Conservation (phyloP, 2,113 vertebrate genomes). For the Ictidomys tridecemlineatus region DNA sequence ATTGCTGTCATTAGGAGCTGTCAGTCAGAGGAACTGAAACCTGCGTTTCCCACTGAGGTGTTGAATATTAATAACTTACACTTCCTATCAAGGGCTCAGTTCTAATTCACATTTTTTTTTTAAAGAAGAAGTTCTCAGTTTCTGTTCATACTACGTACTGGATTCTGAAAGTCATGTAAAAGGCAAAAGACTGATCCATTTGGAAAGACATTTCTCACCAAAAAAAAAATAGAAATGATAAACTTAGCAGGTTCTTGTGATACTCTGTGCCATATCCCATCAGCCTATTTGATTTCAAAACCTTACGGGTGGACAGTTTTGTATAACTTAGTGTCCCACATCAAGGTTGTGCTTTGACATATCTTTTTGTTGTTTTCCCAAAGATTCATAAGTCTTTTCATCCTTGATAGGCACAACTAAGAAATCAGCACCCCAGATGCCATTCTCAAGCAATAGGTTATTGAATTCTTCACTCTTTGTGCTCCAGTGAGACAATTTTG, state of each 20-base stretch:
- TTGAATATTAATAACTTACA: constrained; percentile 63
- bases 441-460: background rate
- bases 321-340: background rate
- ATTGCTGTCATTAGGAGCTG: constrained; percentile 72
- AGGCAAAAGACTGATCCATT: background rate
- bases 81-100: constrained; percentile 9
- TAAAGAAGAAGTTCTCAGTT: constrained; percentile 3
- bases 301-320: background rate
- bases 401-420: background rate
- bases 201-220: background rate
- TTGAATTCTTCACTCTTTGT: background rate
- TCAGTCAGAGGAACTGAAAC: constrained; percentile 70
- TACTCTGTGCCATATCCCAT: background rate
- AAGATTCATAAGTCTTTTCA: background rate
- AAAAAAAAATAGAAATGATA: constrained; percentile 1
- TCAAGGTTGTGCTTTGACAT: background rate
- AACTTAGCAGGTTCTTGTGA: background rate
- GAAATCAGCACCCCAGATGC: background rate
- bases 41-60: constrained; percentile 16
- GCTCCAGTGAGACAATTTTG: background rate
- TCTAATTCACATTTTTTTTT: background rate
- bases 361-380: background rate
- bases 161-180: constrained; percentile 24
- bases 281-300: background rate
- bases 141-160: background rate